Base-by-base conservation (phyloP, 1,140 invertebrate genomes). In the Neodiprion virginianus region DNA sequence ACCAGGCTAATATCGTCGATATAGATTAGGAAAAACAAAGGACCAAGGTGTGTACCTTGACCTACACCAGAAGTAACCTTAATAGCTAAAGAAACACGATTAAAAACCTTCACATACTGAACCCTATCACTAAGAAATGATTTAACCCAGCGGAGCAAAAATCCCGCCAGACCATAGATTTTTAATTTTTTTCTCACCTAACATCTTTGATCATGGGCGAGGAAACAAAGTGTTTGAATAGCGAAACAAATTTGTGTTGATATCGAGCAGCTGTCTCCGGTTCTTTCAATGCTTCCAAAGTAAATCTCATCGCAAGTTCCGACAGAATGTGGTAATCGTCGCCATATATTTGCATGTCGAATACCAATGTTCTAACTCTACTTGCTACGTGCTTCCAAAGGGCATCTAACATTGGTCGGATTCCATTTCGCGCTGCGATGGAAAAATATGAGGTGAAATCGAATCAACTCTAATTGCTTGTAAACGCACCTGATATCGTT, bases 211-310 rank as follows among this genome's bases (percentile, higher is more conserved):
- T 81, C 65, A 86, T 83, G 17, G 85, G 72, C 1, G 85, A 85
- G 4, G 77, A 77, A 7, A 83, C 80, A 72, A 88, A 88, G 53
- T 87, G 86, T 28, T 83, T 78, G 77, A 86, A 89, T n/a, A 89
- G 80, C 48, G 83, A 84, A 11, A 28, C 23, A 8, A 80, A 78
- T 12, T 85, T 85, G 74, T 89, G 87, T 49, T 83, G 81, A 23
- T 88, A 70, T 50, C 81, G 80, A 72, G 83, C 81, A 10, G 85
- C 81, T 69, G 21, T 82, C 14, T 48, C 48, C 67, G 85, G 82
- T 79, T 86, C 81, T 70, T 78, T 81, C 7, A 84, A 48, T 23
- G 85, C 86, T 72, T 87, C 83, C 0, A 87, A 67, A 1, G 88
- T 89, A 79, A 89, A 88, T 23, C 71, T 71, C n/a, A 82, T 79